Evolutionary conservation across 2,797 vertebrate genomes (phyloP).

Genomic region (Sebastes trivittatus): DNA sequence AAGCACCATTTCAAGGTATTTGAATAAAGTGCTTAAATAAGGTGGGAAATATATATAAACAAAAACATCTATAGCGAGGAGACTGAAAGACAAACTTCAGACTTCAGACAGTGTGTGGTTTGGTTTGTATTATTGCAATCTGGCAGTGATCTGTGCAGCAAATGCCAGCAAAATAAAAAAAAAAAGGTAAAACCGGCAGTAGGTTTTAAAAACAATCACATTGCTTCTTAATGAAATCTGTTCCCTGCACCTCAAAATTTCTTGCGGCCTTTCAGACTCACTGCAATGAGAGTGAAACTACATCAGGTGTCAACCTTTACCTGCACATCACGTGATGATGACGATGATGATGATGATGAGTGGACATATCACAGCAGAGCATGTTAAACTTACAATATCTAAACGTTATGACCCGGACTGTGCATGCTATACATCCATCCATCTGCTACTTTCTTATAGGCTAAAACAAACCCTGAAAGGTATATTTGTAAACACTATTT

Average conservation of each 20-base stretch:
- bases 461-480: constrained; percentile 22
- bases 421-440: constrained; percentile 18
- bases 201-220: constrained; percentile 25
- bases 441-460: constrained; percentile 22
- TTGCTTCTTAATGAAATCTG: neutral
- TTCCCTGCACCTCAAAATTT: constrained; percentile 4
- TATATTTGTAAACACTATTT: constrained; percentile 50
- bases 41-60: neutral
- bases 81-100: neutral
- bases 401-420: constrained; percentile 26
- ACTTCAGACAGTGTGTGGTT: constrained; percentile 31
- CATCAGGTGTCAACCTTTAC: neutral
- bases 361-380: constrained; percentile 1
- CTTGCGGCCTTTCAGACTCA: neutral
- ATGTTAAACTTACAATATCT: constrained; percentile 1
- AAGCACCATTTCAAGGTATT: constrained; percentile 48
- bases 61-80: constrained; percentile 20
- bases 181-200: neutral
- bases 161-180: neutral
- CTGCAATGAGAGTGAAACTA: neutral
- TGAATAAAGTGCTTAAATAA: constrained; percentile 64
- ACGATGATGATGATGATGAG: neutral
- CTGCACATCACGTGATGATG: neutral
- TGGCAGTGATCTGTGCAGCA: constrained; percentile 18
- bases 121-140: constrained; percentile 9